These are phyloP conservation scores for Eulacestoma nigropectus DNA, from an alignment of 2,113 vertebrate genomes.

Conservation along the genomic window DNA sequence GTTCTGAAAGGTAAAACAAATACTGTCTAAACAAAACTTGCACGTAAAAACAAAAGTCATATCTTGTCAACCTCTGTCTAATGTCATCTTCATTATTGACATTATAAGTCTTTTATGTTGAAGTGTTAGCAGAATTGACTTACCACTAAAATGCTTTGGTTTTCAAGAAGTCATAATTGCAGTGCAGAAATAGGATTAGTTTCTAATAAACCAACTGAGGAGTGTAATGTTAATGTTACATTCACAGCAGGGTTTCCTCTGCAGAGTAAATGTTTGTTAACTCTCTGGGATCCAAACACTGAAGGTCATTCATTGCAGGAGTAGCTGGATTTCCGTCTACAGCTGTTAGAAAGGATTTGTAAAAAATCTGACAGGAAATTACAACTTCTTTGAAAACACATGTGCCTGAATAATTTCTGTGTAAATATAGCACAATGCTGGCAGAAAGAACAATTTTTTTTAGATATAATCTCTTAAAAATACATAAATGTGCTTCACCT, in stretches of 20 bases:
- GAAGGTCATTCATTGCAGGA: constrained; percentile 60
- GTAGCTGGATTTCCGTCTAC: constrained; percentile 44
- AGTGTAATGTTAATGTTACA: constrained; percentile 41
- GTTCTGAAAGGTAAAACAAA: constrained; percentile 68
- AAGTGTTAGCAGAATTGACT: neutral
- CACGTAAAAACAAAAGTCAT: neutral
- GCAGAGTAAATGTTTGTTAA: constrained; percentile 66
- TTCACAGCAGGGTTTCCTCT: constrained; percentile 34
- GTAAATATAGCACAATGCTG: constrained; percentile 53
- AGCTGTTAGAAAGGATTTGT: constrained; percentile 55
- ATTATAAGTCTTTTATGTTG: neutral
- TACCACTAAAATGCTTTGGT: constrained; percentile 1
- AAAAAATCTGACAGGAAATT: constrained; percentile 65
- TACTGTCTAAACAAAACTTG: neutral
- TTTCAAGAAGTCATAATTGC: constrained; percentile 49
- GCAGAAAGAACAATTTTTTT: neutral
- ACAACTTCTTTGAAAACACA: constrained; percentile 65
- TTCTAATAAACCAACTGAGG: constrained; percentile 47
- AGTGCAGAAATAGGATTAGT: constrained; percentile 34
- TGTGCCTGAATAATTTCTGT: constrained; percentile 40
- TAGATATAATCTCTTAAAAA: constrained; percentile 10
- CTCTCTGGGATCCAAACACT: constrained; percentile 58
- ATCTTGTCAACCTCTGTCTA: constrained; percentile 21
- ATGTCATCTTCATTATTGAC: neutral
- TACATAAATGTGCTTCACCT: neutral